Evolutionary conservation across 2,888 invertebrate species (phyloP).

Genomic region (Chrysomela aeneicollis): DNA sequence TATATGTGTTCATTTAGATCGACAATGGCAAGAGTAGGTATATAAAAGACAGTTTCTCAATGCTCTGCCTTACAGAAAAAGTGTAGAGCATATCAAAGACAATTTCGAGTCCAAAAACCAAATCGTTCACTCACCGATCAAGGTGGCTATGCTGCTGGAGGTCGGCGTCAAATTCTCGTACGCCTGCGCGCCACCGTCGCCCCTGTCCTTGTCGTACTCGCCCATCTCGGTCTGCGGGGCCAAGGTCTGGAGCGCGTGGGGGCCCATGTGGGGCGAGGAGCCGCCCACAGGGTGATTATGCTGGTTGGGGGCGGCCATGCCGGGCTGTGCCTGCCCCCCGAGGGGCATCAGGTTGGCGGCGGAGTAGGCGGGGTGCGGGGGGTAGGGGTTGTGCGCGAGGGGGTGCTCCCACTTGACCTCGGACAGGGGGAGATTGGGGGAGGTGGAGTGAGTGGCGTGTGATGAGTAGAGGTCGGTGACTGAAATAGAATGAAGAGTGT

Average conservation of each 20-base stretch:
- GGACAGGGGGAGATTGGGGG: conserved; percentile 57
- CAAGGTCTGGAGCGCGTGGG: conserved; percentile 57
- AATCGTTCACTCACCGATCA: conserved; percentile 58
- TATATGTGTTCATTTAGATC: too few relatives aligned
- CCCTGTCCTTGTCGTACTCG: conserved; percentile 47
- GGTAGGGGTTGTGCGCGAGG: conserved; percentile 53
- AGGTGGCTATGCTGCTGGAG: conserved; percentile 62
- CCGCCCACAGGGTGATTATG: conserved; percentile 3
- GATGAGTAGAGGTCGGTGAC: conserved; percentile 51
- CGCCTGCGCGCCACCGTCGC: conserved; percentile 49
- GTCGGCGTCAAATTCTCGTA: conserved; percentile 60
- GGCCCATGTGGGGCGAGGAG: conserved; percentile 66
- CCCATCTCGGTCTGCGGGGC: conserved; percentile 33
- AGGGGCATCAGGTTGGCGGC: conserved; percentile 58
- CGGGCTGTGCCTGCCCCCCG: conserved; percentile 60
- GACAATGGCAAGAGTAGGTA: too few relatives aligned
- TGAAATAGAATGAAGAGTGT: conserved; percentile 47
- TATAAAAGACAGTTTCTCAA: too few relatives aligned
- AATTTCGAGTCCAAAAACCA: not conserved
- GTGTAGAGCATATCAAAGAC: too few relatives aligned
- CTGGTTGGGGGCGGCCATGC: conserved; percentile 13
- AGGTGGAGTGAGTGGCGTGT: conserved; percentile 55
- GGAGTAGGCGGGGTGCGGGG: conserved; percentile 57
- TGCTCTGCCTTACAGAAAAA: too few relatives aligned
- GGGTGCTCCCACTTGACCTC: conserved; percentile 52